Evolutionary conservation across 2,113 vertebrate species (phyloP).

Genomic region (Regulus satrapa): DNA sequence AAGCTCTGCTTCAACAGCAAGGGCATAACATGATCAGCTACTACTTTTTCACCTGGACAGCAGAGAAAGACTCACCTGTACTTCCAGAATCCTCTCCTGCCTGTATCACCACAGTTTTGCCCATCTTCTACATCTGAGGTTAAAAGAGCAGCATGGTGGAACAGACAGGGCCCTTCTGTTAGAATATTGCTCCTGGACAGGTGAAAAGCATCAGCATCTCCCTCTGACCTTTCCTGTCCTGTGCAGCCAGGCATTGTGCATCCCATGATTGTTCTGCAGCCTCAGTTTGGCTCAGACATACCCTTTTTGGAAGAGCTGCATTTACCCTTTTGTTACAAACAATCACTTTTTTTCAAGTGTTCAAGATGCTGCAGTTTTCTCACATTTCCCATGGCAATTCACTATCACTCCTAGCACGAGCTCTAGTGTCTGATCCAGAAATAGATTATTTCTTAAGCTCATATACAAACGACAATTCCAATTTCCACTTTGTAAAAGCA

Average conservation of each 20-base stretch:
- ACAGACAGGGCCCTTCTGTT: neutral
- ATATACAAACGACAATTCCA: fast-evolving
- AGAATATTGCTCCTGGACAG: neutral
- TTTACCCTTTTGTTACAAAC: neutral
- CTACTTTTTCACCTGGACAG: neutral
- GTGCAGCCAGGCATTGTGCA: neutral
- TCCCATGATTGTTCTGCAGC: neutral
- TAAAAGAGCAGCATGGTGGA: neutral
- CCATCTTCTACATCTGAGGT: neutral
- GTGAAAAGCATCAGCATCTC: neutral
- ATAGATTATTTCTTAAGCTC: neutral
- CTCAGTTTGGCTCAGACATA: neutral
- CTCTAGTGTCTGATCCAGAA: neutral
- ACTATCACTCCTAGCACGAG: neutral
- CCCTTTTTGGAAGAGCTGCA: neutral
- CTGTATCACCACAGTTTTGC: neutral
- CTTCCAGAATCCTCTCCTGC: neutral
- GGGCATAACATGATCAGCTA: neutral
- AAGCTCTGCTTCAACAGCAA: neutral
- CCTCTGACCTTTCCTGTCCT: neutral
- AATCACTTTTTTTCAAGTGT: neutral
- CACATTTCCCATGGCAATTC: neutral
- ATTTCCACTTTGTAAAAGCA: neutral
- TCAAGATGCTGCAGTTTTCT: neutral
- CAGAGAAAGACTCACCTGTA: neutral